These are phyloP conservation scores for Drosophila orosa DNA, from an alignment of 1,140 invertebrate species.

Conservation along the genomic window DNA sequence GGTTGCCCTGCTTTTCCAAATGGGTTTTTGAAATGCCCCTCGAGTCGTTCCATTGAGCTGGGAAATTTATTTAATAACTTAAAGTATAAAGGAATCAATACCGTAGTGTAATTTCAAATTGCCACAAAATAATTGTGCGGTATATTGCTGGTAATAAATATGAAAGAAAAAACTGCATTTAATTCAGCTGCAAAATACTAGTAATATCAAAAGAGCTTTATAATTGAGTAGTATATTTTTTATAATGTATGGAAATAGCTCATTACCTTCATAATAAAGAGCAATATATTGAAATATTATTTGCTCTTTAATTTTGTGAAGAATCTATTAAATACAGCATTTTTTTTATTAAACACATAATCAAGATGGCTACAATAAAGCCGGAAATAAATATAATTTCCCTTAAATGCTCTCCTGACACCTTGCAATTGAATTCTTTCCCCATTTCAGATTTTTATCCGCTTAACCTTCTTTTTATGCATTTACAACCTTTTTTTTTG, in stretches of 20 bases:
- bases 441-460: constrained; percentile 32
- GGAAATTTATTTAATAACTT: constrained; percentile 12
- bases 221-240: background rate
- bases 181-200: background rate
- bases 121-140: constrained; percentile 3
- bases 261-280: background rate
- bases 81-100: constrained; percentile 2
- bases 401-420: constrained; percentile 10
- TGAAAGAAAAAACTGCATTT: background rate
- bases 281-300: background rate
- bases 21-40: constrained; percentile 18
- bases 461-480: constrained; percentile 7
- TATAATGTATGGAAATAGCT: background rate
- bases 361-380: background rate
- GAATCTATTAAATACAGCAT: background rate
- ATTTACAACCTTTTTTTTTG: constrained; percentile 25
- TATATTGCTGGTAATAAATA: background rate
- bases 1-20: constrained; percentile 26
- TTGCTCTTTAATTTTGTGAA: background rate
- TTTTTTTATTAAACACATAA: background rate
- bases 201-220: background rate
- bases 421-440: constrained; percentile 32
- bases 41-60: constrained; percentile 4
- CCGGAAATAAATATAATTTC: constrained; percentile 14
- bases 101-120: constrained; percentile 4